Conservation (phyloP, 2,113 vertebrate species). For the Bufo gargarizans region DNA sequence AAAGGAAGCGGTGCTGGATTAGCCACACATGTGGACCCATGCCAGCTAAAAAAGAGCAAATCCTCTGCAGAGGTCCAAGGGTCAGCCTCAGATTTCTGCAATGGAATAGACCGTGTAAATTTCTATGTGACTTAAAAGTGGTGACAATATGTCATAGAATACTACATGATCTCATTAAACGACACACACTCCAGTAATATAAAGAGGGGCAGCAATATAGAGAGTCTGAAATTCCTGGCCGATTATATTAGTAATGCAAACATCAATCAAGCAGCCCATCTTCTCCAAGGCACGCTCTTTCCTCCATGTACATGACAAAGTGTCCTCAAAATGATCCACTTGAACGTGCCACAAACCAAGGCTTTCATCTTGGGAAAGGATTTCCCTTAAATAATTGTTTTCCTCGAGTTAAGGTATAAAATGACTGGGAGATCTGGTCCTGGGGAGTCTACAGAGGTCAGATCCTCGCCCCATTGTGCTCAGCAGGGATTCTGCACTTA, state of each 20-base stretch:
- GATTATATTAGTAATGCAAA: background rate
- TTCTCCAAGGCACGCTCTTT: no score
- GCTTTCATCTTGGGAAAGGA: slow-evolving; percentile 20
- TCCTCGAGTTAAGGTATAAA: background rate
- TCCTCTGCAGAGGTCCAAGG: no score
- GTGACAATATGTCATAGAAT: no score
- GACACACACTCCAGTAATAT: background rate
- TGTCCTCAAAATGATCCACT: background rate
- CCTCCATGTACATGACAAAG: background rate
- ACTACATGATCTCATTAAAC: no score
- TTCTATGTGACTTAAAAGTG: no score
- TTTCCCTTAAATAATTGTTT: slow-evolving; percentile 3
- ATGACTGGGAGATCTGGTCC: background rate
- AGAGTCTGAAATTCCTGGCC: background rate
- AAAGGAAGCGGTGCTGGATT: no score
- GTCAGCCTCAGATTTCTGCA: no score
- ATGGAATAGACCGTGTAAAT: no score
- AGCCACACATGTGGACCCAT: no score
- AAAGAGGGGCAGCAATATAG: background rate
- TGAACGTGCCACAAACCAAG: background rate
- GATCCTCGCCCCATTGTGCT: background rate
- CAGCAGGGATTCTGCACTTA: background rate
- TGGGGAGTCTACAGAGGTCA: background rate
- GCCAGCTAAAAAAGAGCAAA: no score
- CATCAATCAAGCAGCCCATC: background rate